These are phyloP conservation scores for Sitophilus oryzae DNA, from an alignment of 1,140 invertebrate genomes.

Conservation along the genomic window DNA sequence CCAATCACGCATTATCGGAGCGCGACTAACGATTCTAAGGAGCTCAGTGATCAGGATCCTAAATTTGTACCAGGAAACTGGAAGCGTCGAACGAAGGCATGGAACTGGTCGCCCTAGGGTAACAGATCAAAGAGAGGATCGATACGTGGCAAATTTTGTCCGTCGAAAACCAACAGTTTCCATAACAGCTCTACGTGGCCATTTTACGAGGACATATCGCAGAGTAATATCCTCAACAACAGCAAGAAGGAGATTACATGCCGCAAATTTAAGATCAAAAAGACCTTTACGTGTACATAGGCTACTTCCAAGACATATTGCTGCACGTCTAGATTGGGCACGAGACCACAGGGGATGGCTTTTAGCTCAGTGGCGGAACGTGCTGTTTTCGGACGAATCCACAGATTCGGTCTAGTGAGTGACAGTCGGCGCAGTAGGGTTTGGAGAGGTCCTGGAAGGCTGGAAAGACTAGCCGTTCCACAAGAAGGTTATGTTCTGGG, in stretches of 20 bases:
- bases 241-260: background rate
- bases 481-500: conserved; percentile 11
- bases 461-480: conserved; percentile 8
- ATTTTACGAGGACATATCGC: no score
- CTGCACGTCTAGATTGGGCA: no score
- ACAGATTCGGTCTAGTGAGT: conserved; percentile 3
- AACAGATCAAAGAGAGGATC: conserved; percentile 11
- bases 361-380: conserved; percentile 12
- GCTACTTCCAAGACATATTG: no score
- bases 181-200: no score
- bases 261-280: conserved; percentile 1
- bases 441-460: conserved; percentile 7
- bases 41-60: conserved; percentile 4
- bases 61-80: conserved; percentile 5
- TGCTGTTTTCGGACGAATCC: conserved; percentile 2
- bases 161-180: no score
- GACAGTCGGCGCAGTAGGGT: conserved; percentile 1
- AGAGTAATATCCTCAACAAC: conserved; percentile 7
- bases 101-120: background rate
- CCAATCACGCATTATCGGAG: no score
- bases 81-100: conserved; percentile 3
- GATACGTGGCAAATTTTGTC: conserved; percentile 1
- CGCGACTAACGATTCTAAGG: no score
- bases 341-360: conserved; percentile 9
- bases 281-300: no score